Base-by-base conservation (phyloP, 2,888 invertebrate genomes). In the Synergus itoensis region DNA sequence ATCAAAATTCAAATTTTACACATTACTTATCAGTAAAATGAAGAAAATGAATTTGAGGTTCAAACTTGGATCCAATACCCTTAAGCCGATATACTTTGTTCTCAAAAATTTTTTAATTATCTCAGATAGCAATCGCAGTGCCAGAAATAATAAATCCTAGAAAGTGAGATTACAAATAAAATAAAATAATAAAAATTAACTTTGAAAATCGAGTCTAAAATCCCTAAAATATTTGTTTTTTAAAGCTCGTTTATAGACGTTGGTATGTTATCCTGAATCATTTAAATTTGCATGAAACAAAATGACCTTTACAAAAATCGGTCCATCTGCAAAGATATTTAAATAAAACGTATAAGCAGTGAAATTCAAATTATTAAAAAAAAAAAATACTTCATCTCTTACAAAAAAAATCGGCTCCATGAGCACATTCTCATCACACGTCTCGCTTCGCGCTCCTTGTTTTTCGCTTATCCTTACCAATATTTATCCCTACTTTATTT, bases 171-270 rank as follows among this genome's bases (percentile, higher is more conserved):
- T 0, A 53, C 2, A 53, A 9, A 53, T 53, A n/a, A 2, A 14
- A 18, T 4, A 53, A 53, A n/a, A 53, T 53, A 53, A n/a, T n/a
- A n/a, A 2, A 53, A 53, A 53, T n/a, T 18, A 8, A 53, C n/a
- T 53, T n/a, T n/a, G 2, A n/a, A 53, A n/a, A 53, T 53, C n/a
- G n/a, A 53, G 53, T n/a, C n/a, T 53, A n/a, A 53, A 53, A 53
- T 53, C 9, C n/a, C 53, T n/a, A 53, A 18, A n/a, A 53, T n/a
- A 53, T 21, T 79, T 69, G 69, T 57, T 84, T 81, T 83, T 79
- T 77, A 85, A 87, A 90, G 89, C 89, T 90, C 87, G 87, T 89
- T 90, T 91, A 84, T 90, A 90, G 90, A 90, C 89, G 88, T 90
- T 91, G 89, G 90, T 87, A 83, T 82, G 77, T 79, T 82, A 63